Percentiles rank a stretch among this genome's conserved stretches.
phyloP scores from a whole-genome alignment of 2,113 vertebrate genomes.

The Columbina picui region DNA sequence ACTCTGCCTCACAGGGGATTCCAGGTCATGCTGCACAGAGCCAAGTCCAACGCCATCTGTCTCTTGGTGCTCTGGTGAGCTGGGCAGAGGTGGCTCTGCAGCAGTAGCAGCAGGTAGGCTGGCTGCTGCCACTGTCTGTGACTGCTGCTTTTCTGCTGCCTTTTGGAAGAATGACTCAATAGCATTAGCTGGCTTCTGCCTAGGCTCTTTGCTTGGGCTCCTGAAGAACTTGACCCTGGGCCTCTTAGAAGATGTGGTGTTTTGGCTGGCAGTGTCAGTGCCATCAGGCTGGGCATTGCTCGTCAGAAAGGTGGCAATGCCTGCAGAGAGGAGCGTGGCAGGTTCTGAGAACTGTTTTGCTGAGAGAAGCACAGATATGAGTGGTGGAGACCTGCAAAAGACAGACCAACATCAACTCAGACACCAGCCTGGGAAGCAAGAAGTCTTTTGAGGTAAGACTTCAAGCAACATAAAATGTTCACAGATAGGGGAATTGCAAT shows the following conservation, averaged over 20 bases:
- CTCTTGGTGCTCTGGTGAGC: neutral
- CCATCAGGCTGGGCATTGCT: conserved; percentile 59
- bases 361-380: conserved; percentile 86
- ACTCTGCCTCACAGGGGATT: conserved; percentile 10
- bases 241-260: conserved; percentile 9
- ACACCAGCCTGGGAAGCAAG: neutral
- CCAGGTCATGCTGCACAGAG: conserved; percentile 12
- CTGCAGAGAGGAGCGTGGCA: conserved; percentile 67
- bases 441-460: neutral
- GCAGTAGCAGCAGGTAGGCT: neutral
- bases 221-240: conserved; percentile 57
- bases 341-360: conserved; percentile 87
- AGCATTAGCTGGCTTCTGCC: conserved; percentile 68
- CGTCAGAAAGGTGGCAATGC: conserved; percentile 85
- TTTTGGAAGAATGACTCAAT: conserved; percentile 89
- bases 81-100: neutral
- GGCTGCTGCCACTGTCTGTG: neutral
- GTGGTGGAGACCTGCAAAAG: conserved; percentile 86
- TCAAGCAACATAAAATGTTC: neutral
- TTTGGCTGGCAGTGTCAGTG: conserved; percentile 1
- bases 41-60: neutral
- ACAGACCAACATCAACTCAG: neutral
- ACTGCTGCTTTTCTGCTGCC: conserved; percentile 76
- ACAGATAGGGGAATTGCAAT: neutral
- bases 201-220: conserved; percentile 35